phyloP scores from a whole-genome alignment of 2,888 invertebrate genomes.

The Tricholauxania praeusta region DNA sequence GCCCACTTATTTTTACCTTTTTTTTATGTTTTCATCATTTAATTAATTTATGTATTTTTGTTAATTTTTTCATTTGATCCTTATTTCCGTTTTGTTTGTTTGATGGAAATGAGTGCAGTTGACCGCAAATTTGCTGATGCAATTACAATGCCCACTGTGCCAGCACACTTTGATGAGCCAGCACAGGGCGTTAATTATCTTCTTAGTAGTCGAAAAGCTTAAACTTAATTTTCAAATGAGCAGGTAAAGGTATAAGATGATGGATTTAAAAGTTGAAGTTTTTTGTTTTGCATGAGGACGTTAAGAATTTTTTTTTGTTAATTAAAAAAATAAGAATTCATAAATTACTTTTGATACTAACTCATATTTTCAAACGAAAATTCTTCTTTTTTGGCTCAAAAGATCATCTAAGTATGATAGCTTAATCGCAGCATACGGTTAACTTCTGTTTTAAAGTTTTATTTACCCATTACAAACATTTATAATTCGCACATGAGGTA shows the following conservation, averaged over 20 bases:
- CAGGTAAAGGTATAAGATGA: neutral
- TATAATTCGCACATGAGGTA: no score
- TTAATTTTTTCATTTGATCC: slow-evolving; percentile 16
- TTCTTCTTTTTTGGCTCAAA: no score
- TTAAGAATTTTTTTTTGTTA: no score
- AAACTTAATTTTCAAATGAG: slow-evolving; percentile 2
- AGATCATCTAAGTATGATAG: no score
- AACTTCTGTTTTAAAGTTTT: no score
- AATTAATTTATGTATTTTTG: slow-evolving; percentile 32
- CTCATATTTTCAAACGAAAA: no score
- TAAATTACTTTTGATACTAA: no score
- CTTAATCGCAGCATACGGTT: no score
- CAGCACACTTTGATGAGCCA: slow-evolving; percentile 50
- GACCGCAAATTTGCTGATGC: slow-evolving; percentile 54
- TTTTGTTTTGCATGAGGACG: no score
- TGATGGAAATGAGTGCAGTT: slow-evolving; percentile 55
- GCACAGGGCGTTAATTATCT: slow-evolving; percentile 28
- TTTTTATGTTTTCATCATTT: slow-evolving; percentile 51
- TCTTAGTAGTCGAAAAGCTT: slow-evolving; percentile 15
- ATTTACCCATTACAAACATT: no score
- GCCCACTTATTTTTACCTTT: slow-evolving; percentile 39
- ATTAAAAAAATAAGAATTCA: no score
- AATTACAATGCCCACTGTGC: slow-evolving; percentile 55
- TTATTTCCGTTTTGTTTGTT: slow-evolving; percentile 42
- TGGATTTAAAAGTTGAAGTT: no score